These are phyloP conservation scores for Falco naumanni DNA, from an alignment of 2,797 vertebrate genomes.

Conservation along the genomic window DNA sequence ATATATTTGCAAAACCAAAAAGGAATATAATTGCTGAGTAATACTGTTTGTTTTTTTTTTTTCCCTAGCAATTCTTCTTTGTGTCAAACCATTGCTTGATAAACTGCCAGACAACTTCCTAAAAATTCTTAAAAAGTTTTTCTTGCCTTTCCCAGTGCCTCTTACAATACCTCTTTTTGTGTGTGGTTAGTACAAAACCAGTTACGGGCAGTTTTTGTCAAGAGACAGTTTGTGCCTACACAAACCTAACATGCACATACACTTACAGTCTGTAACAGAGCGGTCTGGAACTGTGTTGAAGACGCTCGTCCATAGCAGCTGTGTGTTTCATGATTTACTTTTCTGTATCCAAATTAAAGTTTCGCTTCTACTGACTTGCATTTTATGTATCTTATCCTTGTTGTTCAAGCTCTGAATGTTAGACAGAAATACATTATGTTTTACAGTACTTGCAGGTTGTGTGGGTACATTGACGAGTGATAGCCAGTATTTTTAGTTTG, in stretches of 20 bases:
- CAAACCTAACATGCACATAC: fast-evolving
- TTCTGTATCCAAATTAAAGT: background rate
- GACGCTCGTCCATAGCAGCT: background rate
- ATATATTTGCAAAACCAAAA: background rate
- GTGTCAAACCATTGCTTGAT: background rate
- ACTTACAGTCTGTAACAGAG: background rate
- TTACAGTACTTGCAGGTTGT: background rate
- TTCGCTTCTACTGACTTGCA: background rate
- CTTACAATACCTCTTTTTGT: background rate
- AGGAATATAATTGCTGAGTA: background rate
- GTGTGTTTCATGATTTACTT: background rate
- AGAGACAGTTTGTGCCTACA: background rate
- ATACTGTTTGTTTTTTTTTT: background rate
- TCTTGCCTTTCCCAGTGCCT: background rate
- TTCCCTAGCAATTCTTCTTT: background rate
- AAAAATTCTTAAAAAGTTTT: background rate
- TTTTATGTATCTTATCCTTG: background rate
- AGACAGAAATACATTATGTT: background rate
- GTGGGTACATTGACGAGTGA: background rate
- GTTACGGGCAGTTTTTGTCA: background rate
- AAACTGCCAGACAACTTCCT: background rate
- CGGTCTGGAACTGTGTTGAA: background rate
- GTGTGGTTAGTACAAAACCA: background rate
- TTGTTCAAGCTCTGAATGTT: background rate
- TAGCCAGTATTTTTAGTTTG: background rate